A percentile compares a stretch with the other conserved stretches of the same genome.
These are phyloP conservation scores for Halichoerus grypus DNA, from an alignment of 2,113 vertebrate genomes.

Conservation along the genomic window DNA sequence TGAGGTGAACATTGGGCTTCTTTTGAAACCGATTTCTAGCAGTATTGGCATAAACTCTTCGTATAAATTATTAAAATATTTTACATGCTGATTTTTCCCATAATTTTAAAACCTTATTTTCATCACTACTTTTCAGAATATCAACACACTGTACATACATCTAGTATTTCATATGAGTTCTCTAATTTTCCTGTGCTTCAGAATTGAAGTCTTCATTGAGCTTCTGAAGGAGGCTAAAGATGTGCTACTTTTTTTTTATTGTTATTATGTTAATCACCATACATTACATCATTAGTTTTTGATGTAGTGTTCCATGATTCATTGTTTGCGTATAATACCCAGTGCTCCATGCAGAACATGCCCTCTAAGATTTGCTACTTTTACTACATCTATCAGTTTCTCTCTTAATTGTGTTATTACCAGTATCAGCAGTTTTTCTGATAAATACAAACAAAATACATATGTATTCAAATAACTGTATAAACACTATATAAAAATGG, in stretches of 20 bases:
- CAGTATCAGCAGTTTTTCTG: background rate
- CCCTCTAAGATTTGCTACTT: background rate
- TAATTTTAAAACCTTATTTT: background rate
- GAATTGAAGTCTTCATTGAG: background rate
- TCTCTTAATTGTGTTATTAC: background rate
- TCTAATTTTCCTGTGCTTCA: background rate
- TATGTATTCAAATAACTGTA: background rate
- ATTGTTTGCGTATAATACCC: no score
- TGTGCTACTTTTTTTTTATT: background rate
- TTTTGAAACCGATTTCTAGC: conserved; percentile 8
- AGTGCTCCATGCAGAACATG: no score
- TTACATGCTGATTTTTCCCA: background rate
- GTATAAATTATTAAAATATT: background rate
- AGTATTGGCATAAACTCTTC: background rate
- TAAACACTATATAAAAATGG: background rate
- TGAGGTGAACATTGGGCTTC: background rate
- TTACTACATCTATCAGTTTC: background rate
- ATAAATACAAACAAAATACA: background rate
- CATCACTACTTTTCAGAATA: background rate
- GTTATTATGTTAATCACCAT: no score
- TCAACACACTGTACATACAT: background rate
- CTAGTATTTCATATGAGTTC: background rate
- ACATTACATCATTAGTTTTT: no score
- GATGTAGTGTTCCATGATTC: no score
- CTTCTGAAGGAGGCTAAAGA: background rate